These are phyloP conservation scores for Stegostoma tigrinum DNA, from an alignment of 2,113 vertebrate genomes.

Conservation along the genomic window DNA sequence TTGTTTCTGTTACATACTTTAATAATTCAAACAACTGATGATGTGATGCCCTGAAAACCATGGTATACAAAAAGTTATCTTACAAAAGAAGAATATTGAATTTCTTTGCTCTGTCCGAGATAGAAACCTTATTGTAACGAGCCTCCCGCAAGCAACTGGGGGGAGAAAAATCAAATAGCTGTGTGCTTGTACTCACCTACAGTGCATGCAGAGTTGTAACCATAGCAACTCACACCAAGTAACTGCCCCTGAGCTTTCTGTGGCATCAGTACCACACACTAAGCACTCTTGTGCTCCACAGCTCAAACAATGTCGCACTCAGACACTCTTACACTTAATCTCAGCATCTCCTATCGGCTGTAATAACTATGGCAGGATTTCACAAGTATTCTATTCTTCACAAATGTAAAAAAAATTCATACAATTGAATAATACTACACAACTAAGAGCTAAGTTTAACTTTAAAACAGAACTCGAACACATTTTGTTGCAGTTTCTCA, in stretches of 20 bases:
- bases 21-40: background rate
- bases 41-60: background rate
- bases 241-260: slow-evolving; percentile 26
- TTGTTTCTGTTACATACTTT: background rate
- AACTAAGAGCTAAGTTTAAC: background rate
- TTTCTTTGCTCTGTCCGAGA: background rate
- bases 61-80: background rate
- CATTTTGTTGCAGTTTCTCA: background rate
- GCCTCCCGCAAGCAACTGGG: background rate
- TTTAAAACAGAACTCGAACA: background rate
- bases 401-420: background rate
- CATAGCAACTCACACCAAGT: slow-evolving; percentile 27
- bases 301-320: background rate
- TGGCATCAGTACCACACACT: slow-evolving; percentile 9
- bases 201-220: slow-evolving; percentile 21
- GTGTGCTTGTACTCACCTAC: slow-evolving; percentile 29
- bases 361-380: background rate
- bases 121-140: background rate
- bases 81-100: background rate
- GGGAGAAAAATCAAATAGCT: slow-evolving; percentile 15
- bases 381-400: background rate
- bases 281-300: background rate
- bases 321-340: background rate
- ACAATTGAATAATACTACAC: background rate
- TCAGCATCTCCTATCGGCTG: background rate